Evolutionary conservation across 2,113 vertebrate species (phyloP), one percentile per base, ranked within the genome.

Genomic region (Ammospiza caudacuta): DNA sequence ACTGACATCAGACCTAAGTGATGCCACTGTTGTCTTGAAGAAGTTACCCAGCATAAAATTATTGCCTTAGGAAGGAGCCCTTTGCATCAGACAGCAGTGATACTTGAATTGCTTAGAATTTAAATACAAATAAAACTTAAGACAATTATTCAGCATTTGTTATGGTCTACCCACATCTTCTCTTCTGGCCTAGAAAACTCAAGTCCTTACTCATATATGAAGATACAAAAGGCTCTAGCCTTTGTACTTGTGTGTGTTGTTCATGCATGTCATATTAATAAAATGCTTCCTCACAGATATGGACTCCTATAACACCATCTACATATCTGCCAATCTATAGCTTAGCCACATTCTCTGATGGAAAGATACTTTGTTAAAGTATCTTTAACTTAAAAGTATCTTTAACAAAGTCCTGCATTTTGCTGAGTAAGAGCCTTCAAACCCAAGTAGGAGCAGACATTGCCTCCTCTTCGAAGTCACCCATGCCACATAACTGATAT

Each of bases 401-500:
- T 80, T 15, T 35, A 86, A 66, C 8, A 5, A 73, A 86, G 21
- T 43, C 27, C 27, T 63, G 10, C 18, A 33, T 4, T 8, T 15
- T 58, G 15, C 70, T 76, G 75, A 43, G 23, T 46, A 22, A 43
- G 21, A 74, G 14, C 46, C 46, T 63, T 59, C 55, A 33, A 79
- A 58, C 25, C 25, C 46, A 62, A 70, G 6, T 5, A 22, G 61
- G 19, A 89, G 14, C 43, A 66, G 46, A 20, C 16, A 14, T 4
- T 9, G 5, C 15, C 19, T 7, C 17, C 17, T 12, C 2, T 24
- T 13, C 0, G 0, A 51, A 58, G 68, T 67, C 61, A 80, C 46
- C 58, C 27, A 8, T 5, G 2, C 37, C n/a, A 35, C 15, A 4
- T 39, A 24, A 64, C 25, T 47, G 37, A 6, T 62, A 41, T 41